Conservation (phyloP, 2,888 invertebrate species). For the Trisateles emortualis region DNA sequence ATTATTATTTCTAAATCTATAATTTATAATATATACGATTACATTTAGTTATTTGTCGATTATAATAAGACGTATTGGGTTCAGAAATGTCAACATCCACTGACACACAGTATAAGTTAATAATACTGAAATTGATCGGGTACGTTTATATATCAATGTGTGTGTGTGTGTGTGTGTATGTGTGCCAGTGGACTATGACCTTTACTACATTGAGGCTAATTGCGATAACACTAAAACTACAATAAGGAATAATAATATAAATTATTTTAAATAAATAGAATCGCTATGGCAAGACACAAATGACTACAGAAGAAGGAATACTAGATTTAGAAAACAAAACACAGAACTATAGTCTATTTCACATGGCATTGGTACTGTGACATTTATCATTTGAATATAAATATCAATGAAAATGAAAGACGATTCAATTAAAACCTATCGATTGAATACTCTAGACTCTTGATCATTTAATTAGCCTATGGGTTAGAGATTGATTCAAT, state of each 20-base stretch:
- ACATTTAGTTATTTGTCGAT: constrained; percentile 59
- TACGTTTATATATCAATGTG: neutral
- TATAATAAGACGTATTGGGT: constrained; percentile 51
- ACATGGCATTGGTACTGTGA: no score
- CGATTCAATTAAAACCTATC: no score
- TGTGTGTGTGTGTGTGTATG: no score
- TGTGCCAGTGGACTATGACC: neutral
- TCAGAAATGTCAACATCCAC: constrained; percentile 18
- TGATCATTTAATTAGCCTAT: no score
- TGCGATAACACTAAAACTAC: constrained; percentile 21
- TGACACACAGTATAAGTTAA: neutral
- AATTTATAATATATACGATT: constrained; percentile 30
- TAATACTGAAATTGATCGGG: constrained; percentile 2
- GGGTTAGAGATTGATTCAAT: no score
- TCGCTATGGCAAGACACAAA: constrained; percentile 35
- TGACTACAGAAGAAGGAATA: neutral
- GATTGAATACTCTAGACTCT: no score
- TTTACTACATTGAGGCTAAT: constrained; percentile 31
- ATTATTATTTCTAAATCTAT: no score
- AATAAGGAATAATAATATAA: neutral
- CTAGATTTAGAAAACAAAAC: neutral
- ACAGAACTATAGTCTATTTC: no score
- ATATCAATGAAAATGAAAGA: no score
- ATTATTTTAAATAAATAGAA: constrained; percentile 15
- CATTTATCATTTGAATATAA: no score